Evolutionary conservation across 2,113 vertebrate genomes (phyloP).

Genomic region (Alligator sinensis): DNA sequence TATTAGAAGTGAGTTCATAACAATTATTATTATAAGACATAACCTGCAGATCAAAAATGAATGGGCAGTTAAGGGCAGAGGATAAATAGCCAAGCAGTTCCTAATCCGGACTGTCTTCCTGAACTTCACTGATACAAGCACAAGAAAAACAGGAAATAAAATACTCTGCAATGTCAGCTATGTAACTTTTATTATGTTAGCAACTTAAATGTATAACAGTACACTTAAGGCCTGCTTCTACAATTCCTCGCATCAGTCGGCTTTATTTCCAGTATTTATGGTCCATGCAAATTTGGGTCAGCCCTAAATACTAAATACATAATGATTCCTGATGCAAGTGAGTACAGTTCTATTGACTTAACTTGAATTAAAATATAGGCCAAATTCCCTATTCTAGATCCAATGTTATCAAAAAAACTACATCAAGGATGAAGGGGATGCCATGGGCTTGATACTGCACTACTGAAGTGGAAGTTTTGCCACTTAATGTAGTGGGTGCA

Average conservation of each 20-base stretch:
- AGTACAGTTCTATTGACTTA: background rate
- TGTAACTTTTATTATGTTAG: constrained; percentile 24
- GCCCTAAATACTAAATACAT: background rate
- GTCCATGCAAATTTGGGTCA: background rate
- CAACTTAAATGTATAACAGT: background rate
- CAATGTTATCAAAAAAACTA: background rate
- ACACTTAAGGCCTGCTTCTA: background rate
- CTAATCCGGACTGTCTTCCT: background rate
- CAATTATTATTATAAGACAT: background rate
- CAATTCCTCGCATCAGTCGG: background rate
- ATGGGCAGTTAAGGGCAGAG: background rate
- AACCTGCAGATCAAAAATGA: background rate
- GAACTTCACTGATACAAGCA: background rate
- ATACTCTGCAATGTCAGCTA: background rate
- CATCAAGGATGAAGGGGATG: background rate
- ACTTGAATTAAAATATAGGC: background rate
- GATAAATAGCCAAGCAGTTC: background rate
- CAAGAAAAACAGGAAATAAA: background rate
- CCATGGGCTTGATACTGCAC: background rate
- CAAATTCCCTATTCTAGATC: background rate
- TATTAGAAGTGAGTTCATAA: background rate
- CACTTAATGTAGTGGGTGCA: too few species aligned
- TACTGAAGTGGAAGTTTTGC: background rate
- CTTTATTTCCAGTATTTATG: background rate
- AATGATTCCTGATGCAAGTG: background rate